phyloP scores from a whole-genome alignment of 2,888 invertebrate genomes.

The Erebia epiphron region DNA sequence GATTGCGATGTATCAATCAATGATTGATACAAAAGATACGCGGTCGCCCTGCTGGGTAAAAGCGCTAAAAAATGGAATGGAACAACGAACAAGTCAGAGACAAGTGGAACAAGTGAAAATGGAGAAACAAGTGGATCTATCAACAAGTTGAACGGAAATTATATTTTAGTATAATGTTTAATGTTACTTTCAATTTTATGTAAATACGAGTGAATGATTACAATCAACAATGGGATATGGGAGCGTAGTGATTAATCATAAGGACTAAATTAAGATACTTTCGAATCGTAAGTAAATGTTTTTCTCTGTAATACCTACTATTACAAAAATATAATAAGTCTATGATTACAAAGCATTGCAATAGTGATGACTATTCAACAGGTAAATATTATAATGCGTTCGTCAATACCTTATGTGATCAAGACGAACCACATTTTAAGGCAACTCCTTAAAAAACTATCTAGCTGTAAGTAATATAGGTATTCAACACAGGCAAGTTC shows the following conservation, averaged over 20 bases:
- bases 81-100: background rate
- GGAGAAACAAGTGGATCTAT: slow-evolving; percentile 33
- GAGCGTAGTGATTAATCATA: background rate
- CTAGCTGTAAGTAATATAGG: background rate
- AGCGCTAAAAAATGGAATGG: slow-evolving; percentile 13
- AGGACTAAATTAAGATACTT: background rate
- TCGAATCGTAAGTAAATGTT: slow-evolving; percentile 19
- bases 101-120: slow-evolving; percentile 19
- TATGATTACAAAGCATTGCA: background rate
- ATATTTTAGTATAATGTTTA: too few relatives aligned
- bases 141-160: slow-evolving; percentile 28
- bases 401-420: slow-evolving; percentile 9
- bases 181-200: slow-evolving; percentile 35
- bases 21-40: too few relatives aligned
- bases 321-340: too few relatives aligned
- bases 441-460: background rate
- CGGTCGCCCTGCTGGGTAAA: too few relatives aligned
- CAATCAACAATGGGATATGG: too few relatives aligned
- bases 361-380: background rate
- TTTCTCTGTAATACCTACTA: too few relatives aligned
- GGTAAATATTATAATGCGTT: background rate
- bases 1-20: too few relatives aligned
- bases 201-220: slow-evolving; percentile 26
- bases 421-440: slow-evolving; percentile 35
- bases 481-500: background rate